phyloP scores from a whole-genome alignment of 2,888 invertebrate species.

The Lacanobia oleracea region DNA sequence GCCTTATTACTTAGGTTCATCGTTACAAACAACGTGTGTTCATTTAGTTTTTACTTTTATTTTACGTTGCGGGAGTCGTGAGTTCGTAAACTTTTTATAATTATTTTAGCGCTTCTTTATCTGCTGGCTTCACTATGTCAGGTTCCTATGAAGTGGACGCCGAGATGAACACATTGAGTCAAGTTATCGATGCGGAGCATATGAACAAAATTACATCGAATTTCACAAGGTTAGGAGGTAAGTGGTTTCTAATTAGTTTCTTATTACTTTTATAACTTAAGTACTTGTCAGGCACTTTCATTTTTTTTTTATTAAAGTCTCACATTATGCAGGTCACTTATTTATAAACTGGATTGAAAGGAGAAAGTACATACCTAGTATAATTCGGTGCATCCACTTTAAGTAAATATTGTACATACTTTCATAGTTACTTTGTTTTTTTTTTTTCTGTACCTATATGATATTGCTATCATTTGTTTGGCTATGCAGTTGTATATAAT shows the following conservation, averaged over 20 bases:
- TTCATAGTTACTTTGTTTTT: not conserved
- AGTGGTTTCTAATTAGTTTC: conserved; percentile 53
- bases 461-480: conserved; percentile 3
- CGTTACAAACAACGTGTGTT: conserved; percentile 22
- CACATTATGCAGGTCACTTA: not conserved
- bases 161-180: conserved; percentile 81
- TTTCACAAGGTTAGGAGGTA: conserved; percentile 86
- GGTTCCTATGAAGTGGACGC: conserved; percentile 58
- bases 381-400: not conserved
- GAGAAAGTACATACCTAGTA: conserved; percentile 32
- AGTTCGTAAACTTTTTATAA: conserved; percentile 35
- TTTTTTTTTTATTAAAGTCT: not conserved
- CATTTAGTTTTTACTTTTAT: conserved; percentile 32
- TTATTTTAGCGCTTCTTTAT: conserved; percentile 18
- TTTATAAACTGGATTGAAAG: conserved; percentile 12
- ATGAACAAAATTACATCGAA: conserved; percentile 83
- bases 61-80: conserved; percentile 9
- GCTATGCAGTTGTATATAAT: not conserved
- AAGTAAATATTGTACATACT: not conserved
- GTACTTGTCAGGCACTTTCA: conserved; percentile 4
- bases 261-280: conserved; percentile 11
- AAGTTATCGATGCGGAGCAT: conserved; percentile 82
- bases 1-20: conserved; percentile 22
- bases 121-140: conserved; percentile 51
- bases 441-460: not conserved